Base-by-base conservation (phyloP, 2,113 vertebrate genomes). In the Choloepus hoffmanni region DNA sequence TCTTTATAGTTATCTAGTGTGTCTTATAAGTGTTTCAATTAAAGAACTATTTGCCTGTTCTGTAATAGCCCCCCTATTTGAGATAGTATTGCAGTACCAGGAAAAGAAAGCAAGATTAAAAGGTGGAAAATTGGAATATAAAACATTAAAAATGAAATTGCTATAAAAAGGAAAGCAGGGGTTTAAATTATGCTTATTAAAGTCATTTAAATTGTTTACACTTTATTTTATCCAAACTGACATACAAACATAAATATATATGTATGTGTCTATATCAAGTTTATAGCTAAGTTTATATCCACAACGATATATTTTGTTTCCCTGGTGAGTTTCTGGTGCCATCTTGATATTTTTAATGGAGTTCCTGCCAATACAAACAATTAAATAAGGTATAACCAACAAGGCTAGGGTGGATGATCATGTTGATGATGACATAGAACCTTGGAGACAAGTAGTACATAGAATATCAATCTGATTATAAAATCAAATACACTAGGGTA, bases 21-120 rank as follows among this genome's bases (percentile, higher is more conserved):
- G 96, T 92, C 96, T 97, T 94, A 3, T 98, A 98, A 98, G 98
- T 98, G 98, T 98, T 98, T 98, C 98, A 98, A 98, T 98, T 98
- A 98, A 98, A 98, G 96, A 97, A 96, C 96, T 96, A 98, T 97
- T 98, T 94, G 87, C 95, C 93, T 96, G 93, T 96, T 97, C 96
- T 85, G 96, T 98, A 98, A 98, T 97, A 98, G 96, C 95, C 95
- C 97, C 98, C 97, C 95, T 96, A 92, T 98, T 97, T 89, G 78
- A 98, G 96, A 96, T 95, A 97, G 96, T 85, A 94, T 96, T 97
- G 85, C 24, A 82, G 87, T 92, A 96, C 82, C 92, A 95, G 70
- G 94, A 93, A 96, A 96, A 88, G 96, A 98, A 98, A 98, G 96
- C 97, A 98, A 97, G 95, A 98, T 98, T 98, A 98, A 98, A 98